A percentile compares a stretch with the other conserved stretches of the same genome.
phyloP scores from a whole-genome alignment of 2,113 vertebrate species.

The Pelmatolapia mariae region DNA sequence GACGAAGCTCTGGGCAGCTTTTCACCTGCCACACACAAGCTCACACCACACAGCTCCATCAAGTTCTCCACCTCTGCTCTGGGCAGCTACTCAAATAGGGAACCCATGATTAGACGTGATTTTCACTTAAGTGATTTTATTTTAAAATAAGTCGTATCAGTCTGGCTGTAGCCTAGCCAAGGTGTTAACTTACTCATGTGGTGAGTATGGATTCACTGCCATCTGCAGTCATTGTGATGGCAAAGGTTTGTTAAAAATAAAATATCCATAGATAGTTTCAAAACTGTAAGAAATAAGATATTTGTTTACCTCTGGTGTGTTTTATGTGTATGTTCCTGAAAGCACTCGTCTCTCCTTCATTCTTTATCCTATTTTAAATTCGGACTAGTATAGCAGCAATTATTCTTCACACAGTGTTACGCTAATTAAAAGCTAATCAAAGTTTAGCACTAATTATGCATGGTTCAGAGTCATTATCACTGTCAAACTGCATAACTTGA shows the following conservation, averaged over 20 bases:
- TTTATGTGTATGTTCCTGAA: not conserved
- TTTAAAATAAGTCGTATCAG: not conserved
- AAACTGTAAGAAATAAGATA: not conserved
- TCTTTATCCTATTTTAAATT: not conserved
- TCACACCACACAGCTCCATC: not conserved
- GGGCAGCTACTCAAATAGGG: not conserved
- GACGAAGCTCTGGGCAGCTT: not conserved
- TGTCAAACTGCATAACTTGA: constrained; percentile 22
- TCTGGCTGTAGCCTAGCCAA: not conserved
- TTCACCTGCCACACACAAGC: not conserved
- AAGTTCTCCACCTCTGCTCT: not conserved
- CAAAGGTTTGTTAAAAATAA: not conserved
- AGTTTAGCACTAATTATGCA: constrained; percentile 40
- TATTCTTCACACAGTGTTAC: not conserved
- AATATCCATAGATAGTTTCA: not conserved
- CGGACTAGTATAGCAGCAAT: not conserved
- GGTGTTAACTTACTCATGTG: not conserved
- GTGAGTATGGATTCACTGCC: not conserved
- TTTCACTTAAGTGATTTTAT: not conserved
- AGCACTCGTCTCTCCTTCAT: not conserved
- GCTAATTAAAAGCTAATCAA: constrained; percentile 38
- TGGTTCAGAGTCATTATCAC: constrained; percentile 39
- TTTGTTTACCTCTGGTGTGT: not conserved
- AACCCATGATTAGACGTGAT: not conserved
- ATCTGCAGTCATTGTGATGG: not conserved